phyloP scores from a whole-genome alignment of 2,888 invertebrate genomes.

The Drosophila borealis region DNA sequence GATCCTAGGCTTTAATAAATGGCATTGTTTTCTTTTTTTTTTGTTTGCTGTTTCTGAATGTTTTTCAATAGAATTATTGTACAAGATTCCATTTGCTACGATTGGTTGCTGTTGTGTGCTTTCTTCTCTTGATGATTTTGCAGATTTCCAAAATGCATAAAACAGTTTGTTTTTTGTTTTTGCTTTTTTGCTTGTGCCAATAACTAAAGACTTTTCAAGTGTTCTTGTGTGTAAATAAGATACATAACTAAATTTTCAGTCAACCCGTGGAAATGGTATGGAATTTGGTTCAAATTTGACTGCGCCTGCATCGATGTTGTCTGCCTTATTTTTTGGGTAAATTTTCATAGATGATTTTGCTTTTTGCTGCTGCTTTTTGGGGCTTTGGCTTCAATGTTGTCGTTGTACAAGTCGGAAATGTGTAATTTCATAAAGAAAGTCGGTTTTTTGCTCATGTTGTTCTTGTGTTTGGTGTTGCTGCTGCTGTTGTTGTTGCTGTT shows the following conservation, averaged over 20 bases:
- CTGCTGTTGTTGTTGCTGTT: conserved; percentile 19
- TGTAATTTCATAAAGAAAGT: conserved; percentile 79
- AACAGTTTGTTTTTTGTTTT: conserved; percentile 32
- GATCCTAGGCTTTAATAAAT: conserved; percentile 56
- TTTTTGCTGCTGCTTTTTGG: conserved; percentile 50
- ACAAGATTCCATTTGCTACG: conserved; percentile 82
- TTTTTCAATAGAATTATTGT: conserved; percentile 78
- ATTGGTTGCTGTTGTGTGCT: conserved; percentile 46
- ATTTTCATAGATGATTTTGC: conserved; percentile 43
- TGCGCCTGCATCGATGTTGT: conserved; percentile 8
- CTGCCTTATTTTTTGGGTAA: conserved; percentile 32
- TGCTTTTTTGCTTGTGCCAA: conserved; percentile 45
- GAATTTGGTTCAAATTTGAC: conserved; percentile 8
- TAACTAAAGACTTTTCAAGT: conserved; percentile 43
- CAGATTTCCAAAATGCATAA: conserved; percentile 77
- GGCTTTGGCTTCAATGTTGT: conserved; percentile 61
- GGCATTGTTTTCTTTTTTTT: neutral
- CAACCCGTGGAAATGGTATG: conserved; percentile 27
- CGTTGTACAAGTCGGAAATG: conserved; percentile 78
- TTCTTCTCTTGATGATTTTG: conserved; percentile 73
- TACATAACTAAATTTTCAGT: conserved; percentile 60
- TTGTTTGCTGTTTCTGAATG: conserved; percentile 19
- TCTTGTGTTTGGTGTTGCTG: conserved; percentile 35
- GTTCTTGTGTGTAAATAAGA: conserved; percentile 48
- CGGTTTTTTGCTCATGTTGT: conserved; percentile 62